These are phyloP conservation scores for Sinocyclocheilus rhinocerous DNA, from an alignment of 2,113 vertebrate species.

Conservation along the genomic window DNA sequence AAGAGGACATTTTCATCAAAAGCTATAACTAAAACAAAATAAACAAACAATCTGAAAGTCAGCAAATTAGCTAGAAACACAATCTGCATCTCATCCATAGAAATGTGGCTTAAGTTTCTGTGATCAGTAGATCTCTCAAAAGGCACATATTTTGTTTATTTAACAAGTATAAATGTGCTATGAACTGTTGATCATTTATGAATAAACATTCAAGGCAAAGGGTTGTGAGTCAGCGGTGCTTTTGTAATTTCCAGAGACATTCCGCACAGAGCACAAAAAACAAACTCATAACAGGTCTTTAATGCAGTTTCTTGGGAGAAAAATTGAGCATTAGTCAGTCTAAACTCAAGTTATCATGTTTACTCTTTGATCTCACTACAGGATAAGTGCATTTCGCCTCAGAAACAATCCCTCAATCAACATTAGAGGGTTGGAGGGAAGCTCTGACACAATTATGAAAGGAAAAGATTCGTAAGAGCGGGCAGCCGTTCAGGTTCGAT, in stretches of 20 bases:
- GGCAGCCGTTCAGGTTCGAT: not conserved
- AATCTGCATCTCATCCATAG: not conserved
- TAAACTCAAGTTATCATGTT: not conserved
- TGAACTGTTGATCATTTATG: no score
- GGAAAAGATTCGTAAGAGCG: not conserved
- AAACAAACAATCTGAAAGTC: not conserved
- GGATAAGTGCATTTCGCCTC: not conserved
- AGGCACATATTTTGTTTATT: not conserved
- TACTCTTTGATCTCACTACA: conserved; percentile 26
- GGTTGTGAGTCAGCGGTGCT: no score
- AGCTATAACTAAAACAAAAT: not conserved
- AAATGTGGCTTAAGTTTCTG: not conserved
- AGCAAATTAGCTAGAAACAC: not conserved
- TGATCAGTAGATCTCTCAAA: not conserved
- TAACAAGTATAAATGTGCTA: not conserved
- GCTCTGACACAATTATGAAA: not conserved
- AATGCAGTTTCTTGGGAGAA: not conserved
- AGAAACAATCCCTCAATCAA: conserved; percentile 17
- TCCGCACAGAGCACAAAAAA: no score
- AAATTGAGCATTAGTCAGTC: not conserved
- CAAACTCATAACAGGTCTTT: no score
- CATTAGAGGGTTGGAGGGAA: not conserved
- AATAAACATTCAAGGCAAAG: no score
- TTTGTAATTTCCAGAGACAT: no score
- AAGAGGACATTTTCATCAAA: not conserved